Evolutionary conservation across 2,888 invertebrate genomes (phyloP), one percentile per base, ranked within the genome.

Genomic region (Tachina lurida): DNA sequence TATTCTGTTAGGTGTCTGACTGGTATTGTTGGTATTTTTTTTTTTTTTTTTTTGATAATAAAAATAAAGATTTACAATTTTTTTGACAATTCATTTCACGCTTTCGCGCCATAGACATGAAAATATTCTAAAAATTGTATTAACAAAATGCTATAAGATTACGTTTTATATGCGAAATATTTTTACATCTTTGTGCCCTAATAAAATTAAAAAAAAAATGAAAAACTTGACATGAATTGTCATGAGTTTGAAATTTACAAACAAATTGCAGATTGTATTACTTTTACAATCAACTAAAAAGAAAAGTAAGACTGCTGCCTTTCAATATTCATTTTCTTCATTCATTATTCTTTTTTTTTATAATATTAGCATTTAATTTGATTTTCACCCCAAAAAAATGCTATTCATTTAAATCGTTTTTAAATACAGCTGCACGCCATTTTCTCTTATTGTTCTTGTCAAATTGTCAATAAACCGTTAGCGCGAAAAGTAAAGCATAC

Each of bases 31-130:
- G 58, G 13, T 10, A 31, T 68, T 17, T 58, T 54, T 19, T 60
- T 65, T 60, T 9, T 43, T 41, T 68, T 62, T 17, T 19, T 54
- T 39, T 54, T 47, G 17, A 43, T 52, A 68, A 60, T 52, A 68
- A 68, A 62, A 78, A 63, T 54, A 70, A 43, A 54, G 17, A 79
- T 63, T 54, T 52, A 63, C n/a, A 45, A n/a, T 41, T 76, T 86
- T 77, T 79, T 80, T 83, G 79, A 86, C 79, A 83, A 83, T 83
- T 86, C 83, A 83, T 86, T 86, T 83, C 86, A 83, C 83, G 83
- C 83, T 86, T 86, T 86, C 76, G 79, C 79, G 76, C 73, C 76
- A 77, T 86, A 83, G 71, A 83, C 83, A 79, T 82, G 65, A 58
- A 62, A 77, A 73, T 47, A 73, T 73, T 60, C 12, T 67, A 58